Evolutionary conservation across 2,888 invertebrate genomes (phyloP).

Genomic region (Ichneumon xanthorius): DNA sequence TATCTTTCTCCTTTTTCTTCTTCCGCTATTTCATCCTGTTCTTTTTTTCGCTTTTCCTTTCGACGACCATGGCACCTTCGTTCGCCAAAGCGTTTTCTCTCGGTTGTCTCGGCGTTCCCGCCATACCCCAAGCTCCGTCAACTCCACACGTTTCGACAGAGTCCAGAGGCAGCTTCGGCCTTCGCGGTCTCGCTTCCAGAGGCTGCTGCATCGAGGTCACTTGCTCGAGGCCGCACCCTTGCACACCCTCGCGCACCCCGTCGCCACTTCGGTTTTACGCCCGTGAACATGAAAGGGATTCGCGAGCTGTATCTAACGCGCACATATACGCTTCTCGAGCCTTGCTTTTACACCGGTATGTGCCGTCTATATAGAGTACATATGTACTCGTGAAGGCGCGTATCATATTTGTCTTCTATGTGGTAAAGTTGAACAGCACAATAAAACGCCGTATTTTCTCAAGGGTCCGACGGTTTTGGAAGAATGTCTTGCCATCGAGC

Average conservation of each 20-base stretch:
- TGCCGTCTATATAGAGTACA: slow-evolving; percentile 1
- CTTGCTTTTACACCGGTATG: slow-evolving; percentile 11
- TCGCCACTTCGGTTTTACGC: slow-evolving; percentile 30
- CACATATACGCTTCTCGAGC: slow-evolving; percentile 10
- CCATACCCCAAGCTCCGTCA: not conserved
- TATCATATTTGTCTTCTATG: slow-evolving; percentile 1
- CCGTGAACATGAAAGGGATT: slow-evolving; percentile 49
- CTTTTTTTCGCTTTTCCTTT: slow-evolving; percentile 25
- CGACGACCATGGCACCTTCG: slow-evolving; percentile 12
- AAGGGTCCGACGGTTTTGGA: slow-evolving; percentile 4
- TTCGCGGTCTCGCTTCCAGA: slow-evolving; percentile 31
- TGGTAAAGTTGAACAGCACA: not conserved
- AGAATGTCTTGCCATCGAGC: not conserved
- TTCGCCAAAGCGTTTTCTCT: slow-evolving; percentile 38
- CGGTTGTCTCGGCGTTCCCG: slow-evolving; percentile 24
- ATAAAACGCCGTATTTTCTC: slow-evolving; percentile 15
- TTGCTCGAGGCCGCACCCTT: slow-evolving; percentile 39
- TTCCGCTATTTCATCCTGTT: slow-evolving; percentile 1
- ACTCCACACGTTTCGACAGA: slow-evolving; percentile 23
- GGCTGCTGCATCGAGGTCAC: slow-evolving; percentile 41
- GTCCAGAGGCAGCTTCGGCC: slow-evolving; percentile 17
- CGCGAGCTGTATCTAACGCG: slow-evolving; percentile 34
- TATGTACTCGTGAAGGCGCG: not conserved
- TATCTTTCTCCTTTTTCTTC: not conserved
- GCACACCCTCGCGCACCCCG: slow-evolving; percentile 12